Conservation (phyloP, 2,113 vertebrate species). For the Larimichthys polyactis region DNA sequence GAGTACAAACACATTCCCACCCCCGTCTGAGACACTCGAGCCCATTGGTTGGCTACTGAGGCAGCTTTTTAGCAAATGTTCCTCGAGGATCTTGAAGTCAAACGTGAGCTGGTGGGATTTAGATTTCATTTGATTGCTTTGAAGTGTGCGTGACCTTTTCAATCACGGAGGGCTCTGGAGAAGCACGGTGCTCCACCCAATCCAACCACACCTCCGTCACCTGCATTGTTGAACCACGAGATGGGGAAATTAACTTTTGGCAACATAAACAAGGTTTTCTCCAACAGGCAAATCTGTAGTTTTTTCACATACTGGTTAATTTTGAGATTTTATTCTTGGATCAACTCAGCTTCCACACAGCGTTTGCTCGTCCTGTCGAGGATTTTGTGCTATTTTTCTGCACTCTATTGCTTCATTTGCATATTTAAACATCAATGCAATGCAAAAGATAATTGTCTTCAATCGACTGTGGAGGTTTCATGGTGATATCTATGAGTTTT, state of each 20-base stretch:
- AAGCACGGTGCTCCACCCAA: not conserved
- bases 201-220: not conserved
- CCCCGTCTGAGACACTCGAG: not conserved
- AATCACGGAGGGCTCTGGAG: not conserved
- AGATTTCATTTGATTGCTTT: constrained; percentile 1
- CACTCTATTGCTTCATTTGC: no score
- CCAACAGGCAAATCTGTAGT: not conserved
- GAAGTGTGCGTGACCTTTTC: constrained; percentile 6
- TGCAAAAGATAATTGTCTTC: no score
- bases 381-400: no score
- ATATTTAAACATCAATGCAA: no score
- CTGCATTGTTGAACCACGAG: not conserved
- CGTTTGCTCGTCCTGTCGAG: no score
- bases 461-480: no score
- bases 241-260: not conserved
- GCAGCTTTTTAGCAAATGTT: not conserved
- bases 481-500: no score
- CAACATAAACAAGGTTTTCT: not conserved
- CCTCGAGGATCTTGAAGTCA: not conserved
- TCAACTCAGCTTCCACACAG: no score
- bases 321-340: no score
- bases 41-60: not conserved
- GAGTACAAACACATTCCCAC: constrained; percentile 6
- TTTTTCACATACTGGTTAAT: no score
- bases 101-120: not conserved